A percentile compares a stretch with the other conserved stretches of the same genome.
These are phyloP conservation scores for Dynastes grantii DNA, from an alignment of 2,888 invertebrate genomes.

Conservation along the genomic window DNA sequence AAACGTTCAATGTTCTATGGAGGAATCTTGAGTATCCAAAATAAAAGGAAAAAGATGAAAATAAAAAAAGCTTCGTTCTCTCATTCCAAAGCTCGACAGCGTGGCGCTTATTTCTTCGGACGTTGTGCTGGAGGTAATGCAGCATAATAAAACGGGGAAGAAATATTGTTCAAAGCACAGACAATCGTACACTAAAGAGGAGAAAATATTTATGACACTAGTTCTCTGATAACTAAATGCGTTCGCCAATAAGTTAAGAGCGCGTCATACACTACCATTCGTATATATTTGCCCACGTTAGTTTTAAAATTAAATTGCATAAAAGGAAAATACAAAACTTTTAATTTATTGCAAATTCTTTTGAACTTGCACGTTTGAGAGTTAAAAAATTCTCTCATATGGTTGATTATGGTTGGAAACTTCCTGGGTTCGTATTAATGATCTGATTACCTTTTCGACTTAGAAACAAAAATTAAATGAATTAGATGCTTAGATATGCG, in stretches of 20 bases:
- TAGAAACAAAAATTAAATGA: too few species aligned
- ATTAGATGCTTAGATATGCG: too few species aligned
- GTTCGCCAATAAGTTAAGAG: conserved; percentile 9
- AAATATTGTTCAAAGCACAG: conserved; percentile 27
- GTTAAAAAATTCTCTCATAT: too few species aligned
- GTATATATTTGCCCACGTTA: too few species aligned
- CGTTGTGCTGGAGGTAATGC: conserved; percentile 24
- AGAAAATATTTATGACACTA: conserved; percentile 18
- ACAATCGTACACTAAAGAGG: conserved; percentile 19
- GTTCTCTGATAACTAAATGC: conserved; percentile 17
- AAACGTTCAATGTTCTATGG: not conserved
- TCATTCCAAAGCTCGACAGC: not conserved
- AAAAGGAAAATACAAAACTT: too few species aligned
- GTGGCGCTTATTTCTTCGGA: conserved; percentile 11
- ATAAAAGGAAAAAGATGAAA: not conserved
- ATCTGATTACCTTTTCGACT: too few species aligned
- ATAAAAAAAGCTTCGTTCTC: not conserved
- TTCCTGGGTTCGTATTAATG: too few species aligned
- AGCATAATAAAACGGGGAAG: conserved; percentile 38
- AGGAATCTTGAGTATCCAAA: not conserved
- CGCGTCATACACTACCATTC: too few species aligned
- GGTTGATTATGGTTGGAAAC: too few species aligned
- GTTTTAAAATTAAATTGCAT: too few species aligned
- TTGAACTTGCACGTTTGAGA: too few species aligned
- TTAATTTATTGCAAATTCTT: too few species aligned